Evolutionary conservation across 2,113 vertebrate genomes (phyloP).

Genomic region (Phasianus colchicus): DNA sequence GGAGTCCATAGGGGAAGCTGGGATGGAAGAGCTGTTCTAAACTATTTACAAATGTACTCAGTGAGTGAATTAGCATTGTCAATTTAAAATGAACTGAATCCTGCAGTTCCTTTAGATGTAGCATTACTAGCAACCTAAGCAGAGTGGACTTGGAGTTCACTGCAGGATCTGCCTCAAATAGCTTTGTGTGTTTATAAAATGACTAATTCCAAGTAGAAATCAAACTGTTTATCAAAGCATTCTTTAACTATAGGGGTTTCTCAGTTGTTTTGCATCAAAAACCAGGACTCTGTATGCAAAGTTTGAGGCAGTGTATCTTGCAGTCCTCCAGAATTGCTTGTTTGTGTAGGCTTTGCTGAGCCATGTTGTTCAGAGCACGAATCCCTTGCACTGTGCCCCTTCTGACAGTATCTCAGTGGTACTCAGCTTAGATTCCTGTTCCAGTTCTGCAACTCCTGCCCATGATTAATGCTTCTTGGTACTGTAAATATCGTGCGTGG

Average conservation of each 20-base stretch:
- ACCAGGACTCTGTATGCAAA: not conserved
- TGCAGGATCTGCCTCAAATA: not conserved
- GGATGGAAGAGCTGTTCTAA: not conserved
- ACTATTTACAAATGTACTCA: not conserved
- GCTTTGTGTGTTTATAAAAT: not conserved
- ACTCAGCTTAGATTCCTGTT: accelerated
- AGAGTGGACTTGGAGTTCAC: not conserved
- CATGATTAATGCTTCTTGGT: accelerated
- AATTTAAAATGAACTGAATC: constrained; percentile 7
- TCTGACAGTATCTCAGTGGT: not conserved
- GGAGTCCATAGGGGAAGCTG: not conserved
- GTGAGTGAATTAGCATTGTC: not conserved
- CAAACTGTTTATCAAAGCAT: not conserved
- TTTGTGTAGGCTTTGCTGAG: not conserved
- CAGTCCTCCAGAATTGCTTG: not conserved
- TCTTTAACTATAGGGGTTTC: not conserved
- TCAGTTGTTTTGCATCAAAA: not conserved
- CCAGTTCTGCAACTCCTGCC: not conserved
- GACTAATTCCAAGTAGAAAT: not conserved
- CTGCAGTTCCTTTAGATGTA: not conserved
- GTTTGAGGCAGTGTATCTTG: not conserved
- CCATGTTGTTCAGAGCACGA: not conserved
- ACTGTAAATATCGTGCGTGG: not conserved
- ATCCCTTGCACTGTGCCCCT: not conserved
- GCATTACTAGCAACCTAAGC: not conserved